Conservation (phyloP, 1,140 invertebrate species). For the Copidosoma floridanum region DNA sequence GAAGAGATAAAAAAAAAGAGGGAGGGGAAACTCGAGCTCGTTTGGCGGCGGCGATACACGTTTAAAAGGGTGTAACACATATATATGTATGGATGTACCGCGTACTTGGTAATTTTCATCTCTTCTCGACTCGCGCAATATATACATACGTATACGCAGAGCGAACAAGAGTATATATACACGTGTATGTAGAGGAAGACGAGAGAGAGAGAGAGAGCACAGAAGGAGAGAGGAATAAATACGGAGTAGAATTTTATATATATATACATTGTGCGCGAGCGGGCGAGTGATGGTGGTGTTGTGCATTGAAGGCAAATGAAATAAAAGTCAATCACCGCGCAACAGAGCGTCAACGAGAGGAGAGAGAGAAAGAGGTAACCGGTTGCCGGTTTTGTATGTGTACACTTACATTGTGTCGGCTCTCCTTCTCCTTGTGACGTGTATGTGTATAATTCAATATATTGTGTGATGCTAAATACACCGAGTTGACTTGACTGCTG, state of each 20-base stretch:
- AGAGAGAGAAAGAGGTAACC: conserved; percentile 9
- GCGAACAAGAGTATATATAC: conserved; percentile 9
- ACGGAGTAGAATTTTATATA: background rate
- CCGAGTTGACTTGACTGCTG: background rate
- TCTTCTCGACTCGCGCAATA: too few relatives aligned
- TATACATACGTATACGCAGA: too few relatives aligned
- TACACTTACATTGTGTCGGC: too few relatives aligned
- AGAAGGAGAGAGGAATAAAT: background rate
- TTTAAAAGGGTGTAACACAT: background rate
- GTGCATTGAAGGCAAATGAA: conserved; percentile 18
- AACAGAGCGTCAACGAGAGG: too few relatives aligned
- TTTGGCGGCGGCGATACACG: too few relatives aligned
- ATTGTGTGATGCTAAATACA: conserved; percentile 21
- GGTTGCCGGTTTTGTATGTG: conserved; percentile 1
- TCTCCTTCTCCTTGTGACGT: too few relatives aligned
- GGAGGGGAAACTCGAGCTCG: too few relatives aligned
- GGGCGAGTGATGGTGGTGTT: too few relatives aligned
- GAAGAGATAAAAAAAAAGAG: background rate
- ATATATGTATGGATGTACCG: background rate
- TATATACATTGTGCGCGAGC: too few relatives aligned
- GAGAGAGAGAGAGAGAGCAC: background rate
- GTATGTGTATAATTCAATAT: conserved; percentile 20
- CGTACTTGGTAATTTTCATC: conserved; percentile 12
- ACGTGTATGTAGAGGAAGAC: background rate
- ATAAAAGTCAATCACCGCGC: conserved; percentile 20